These are phyloP conservation scores for Ligdia adustata DNA, from an alignment of 2,888 invertebrate species.

Conservation along the genomic window DNA sequence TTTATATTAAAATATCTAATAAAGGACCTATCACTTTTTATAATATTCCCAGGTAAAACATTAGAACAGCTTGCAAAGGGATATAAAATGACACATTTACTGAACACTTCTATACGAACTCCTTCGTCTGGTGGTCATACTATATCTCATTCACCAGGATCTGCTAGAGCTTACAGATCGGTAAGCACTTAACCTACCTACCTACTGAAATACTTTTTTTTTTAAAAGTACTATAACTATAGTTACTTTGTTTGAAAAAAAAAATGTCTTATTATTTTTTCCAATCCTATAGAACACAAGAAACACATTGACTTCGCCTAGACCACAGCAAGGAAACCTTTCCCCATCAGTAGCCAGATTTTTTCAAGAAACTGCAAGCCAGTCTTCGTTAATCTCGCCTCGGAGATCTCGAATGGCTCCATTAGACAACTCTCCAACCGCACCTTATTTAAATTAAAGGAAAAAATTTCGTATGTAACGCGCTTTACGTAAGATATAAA, in stretches of 20 bases:
- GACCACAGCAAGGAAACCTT: constrained; percentile 56
- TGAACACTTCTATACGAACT: constrained; percentile 39
- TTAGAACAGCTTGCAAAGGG: constrained; percentile 70
- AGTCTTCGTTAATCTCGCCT: constrained; percentile 61
- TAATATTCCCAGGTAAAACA: constrained; percentile 75
- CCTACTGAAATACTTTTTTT: constrained; percentile 3
- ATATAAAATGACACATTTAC: constrained; percentile 63
- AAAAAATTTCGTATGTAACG: no score
- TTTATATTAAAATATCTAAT: no score
- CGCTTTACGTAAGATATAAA: no score
- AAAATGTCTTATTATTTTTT: no score
- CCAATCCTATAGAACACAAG: no score
- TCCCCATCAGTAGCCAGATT: constrained; percentile 77
- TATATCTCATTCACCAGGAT: constrained; percentile 45
- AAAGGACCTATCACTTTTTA: no score
- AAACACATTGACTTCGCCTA: constrained; percentile 37
- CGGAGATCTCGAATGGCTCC: constrained; percentile 30
- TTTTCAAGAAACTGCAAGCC: constrained; percentile 67
- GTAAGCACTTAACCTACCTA: constrained; percentile 35
- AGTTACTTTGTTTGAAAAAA: no score
- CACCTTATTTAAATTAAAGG: constrained; percentile 33
- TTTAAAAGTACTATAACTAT: no score
- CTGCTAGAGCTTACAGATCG: constrained; percentile 43
- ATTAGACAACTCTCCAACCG: constrained; percentile 39
- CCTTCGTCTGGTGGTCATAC: constrained; percentile 25